A percentile compares a stretch with the other conserved stretches of the same genome.
phyloP scores from a whole-genome alignment of 2,888 invertebrate species.

The Pocota personata region DNA sequence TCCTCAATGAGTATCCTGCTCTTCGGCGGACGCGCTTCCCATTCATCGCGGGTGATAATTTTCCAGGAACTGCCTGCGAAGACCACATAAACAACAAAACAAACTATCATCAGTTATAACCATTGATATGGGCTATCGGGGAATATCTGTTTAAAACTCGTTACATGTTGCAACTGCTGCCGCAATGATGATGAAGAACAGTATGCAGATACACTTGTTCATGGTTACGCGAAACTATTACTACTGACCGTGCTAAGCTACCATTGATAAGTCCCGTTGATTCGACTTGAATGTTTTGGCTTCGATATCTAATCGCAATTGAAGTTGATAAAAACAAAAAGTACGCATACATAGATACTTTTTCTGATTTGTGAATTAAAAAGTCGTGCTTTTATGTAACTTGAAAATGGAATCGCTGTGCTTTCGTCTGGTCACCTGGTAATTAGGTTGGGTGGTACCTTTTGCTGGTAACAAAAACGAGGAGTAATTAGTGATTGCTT shows the following conservation, averaged over 20 bases:
- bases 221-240: slow-evolving; percentile 50
- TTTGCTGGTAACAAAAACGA: not conserved
- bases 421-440: not conserved
- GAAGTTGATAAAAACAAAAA: slow-evolving; percentile 34
- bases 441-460: not conserved
- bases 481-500: not conserved
- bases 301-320: slow-evolving; percentile 61
- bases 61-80: slow-evolving; percentile 63
- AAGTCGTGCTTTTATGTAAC: not conserved
- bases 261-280: not conserved
- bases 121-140: slow-evolving; percentile 20
- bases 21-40: slow-evolving; percentile 84
- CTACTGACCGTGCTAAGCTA: slow-evolving; percentile 36
- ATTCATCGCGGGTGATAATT: slow-evolving; percentile 83
- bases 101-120: slow-evolving; percentile 61
- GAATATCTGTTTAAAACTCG: slow-evolving; percentile 37
- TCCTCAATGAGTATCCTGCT: slow-evolving; percentile 79
- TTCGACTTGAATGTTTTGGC: slow-evolving; percentile 11
- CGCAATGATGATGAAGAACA: slow-evolving; percentile 35
- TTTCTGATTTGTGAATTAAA: not conserved
- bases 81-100: slow-evolving; percentile 62
- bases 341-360: not conserved
- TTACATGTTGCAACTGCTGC: slow-evolving; percentile 59
- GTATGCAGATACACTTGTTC: slow-evolving; percentile 60
- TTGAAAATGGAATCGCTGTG: not conserved